phyloP scores from a whole-genome alignment of 2,797 vertebrate species.

The Sylvia borin region DNA sequence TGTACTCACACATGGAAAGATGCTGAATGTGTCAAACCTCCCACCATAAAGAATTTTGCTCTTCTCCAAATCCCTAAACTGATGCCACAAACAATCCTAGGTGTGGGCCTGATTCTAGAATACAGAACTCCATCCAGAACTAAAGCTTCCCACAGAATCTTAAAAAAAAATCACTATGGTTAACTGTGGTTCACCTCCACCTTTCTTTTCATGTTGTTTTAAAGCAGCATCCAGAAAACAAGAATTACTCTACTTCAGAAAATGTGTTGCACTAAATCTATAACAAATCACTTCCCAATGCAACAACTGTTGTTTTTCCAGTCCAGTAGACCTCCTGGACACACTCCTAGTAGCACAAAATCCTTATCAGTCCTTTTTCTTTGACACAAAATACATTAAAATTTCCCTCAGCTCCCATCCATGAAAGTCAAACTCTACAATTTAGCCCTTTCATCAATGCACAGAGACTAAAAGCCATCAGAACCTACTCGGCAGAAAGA shows the following conservation, averaged over 20 bases:
- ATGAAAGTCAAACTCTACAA: not conserved
- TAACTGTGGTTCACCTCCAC: not conserved
- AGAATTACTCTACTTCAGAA: not conserved
- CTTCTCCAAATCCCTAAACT: not conserved
- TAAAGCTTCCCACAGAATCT: not conserved
- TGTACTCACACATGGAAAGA: fast-evolving
- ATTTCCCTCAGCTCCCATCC: not conserved
- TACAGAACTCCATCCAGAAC: not conserved
- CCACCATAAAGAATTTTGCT: not conserved
- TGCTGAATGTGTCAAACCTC: fast-evolving
- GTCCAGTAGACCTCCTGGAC: not conserved
- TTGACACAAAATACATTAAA: not conserved
- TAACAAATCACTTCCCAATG: not conserved
- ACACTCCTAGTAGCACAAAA: not conserved
- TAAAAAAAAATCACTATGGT: not conserved
- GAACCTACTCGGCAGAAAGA: not conserved
- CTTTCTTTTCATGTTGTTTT: not conserved
- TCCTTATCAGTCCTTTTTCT: not conserved
- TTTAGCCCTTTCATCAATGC: not conserved
- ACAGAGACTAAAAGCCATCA: not conserved
- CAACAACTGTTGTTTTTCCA: not conserved
- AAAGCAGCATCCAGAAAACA: not conserved
- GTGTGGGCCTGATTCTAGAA: not conserved
- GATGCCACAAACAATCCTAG: not conserved
- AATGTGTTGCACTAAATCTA: not conserved